Evolutionary conservation across 2,797 vertebrate genomes (phyloP).

Genomic region (Sebastes matsubarae): DNA sequence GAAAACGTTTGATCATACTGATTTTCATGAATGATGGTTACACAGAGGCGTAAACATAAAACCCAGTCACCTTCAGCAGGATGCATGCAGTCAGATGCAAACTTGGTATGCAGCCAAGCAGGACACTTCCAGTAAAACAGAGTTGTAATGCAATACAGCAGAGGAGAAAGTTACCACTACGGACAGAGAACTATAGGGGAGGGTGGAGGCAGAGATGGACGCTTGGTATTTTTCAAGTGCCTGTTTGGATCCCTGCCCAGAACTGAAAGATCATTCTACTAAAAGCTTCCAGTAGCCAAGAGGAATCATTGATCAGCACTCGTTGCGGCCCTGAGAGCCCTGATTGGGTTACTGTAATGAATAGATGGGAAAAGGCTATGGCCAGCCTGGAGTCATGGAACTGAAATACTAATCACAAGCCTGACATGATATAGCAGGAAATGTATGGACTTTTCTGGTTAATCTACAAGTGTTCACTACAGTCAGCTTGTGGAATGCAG

Average conservation of each 20-base stretch:
- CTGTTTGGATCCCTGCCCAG: conserved; percentile 69
- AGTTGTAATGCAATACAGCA: conserved; percentile 39
- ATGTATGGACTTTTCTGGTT: not conserved
- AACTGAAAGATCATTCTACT: conserved; percentile 61
- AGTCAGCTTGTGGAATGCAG: conserved; percentile 11
- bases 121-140: conserved; percentile 64
- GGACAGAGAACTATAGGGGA: not conserved
- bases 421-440: conserved; percentile 26
- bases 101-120: conserved; percentile 46
- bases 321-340: conserved; percentile 30
- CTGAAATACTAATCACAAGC: conserved; percentile 29
- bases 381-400: conserved; percentile 23
- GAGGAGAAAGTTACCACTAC: conserved; percentile 40
- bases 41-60: conserved; percentile 22
- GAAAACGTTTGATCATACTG: conserved; percentile 14
- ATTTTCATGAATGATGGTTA: conserved; percentile 11
- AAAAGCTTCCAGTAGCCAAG: conserved; percentile 66
- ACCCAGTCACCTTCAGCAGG: conserved; percentile 24
- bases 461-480: not conserved
- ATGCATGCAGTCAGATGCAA: conserved; percentile 34
- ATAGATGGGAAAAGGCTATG: conserved; percentile 37
- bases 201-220: conserved; percentile 29
- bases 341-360: conserved; percentile 64
- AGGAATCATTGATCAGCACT: conserved; percentile 60
- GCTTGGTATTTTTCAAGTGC: conserved; percentile 50